Conservation (phyloP, 2,888 invertebrate genomes). For the Phaedon cochleariae region DNA sequence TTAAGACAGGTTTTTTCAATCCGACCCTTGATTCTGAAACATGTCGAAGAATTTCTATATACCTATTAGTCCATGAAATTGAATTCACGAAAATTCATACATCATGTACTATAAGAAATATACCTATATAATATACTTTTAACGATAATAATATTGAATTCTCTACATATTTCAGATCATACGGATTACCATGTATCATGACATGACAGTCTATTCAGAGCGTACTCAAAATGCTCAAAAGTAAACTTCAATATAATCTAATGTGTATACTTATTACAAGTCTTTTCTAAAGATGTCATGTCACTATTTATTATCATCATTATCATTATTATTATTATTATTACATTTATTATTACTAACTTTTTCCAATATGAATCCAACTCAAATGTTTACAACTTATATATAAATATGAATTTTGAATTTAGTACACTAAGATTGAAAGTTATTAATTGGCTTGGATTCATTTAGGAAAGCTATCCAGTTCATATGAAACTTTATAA, state of each 20-base stretch:
- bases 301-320: slow-evolving; percentile 53
- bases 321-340: slow-evolving; percentile 35
- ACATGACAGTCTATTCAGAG: slow-evolving; percentile 47
- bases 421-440: slow-evolving; percentile 43
- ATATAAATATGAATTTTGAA: slow-evolving; percentile 45
- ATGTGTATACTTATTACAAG: slow-evolving; percentile 42
- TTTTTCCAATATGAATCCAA: slow-evolving; percentile 57
- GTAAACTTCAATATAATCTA: slow-evolving; percentile 27
- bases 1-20: slow-evolving; percentile 45
- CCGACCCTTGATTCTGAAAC: slow-evolving; percentile 33
- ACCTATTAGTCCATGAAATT: neutral
- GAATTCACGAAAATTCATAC: neutral
- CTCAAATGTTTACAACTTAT: slow-evolving; percentile 49
- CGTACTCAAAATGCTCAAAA: slow-evolving; percentile 55
- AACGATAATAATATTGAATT: neutral
- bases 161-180: slow-evolving; percentile 8
- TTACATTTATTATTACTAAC: slow-evolving; percentile 42
- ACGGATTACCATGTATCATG: slow-evolving; percentile 42
- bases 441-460: slow-evolving; percentile 56
- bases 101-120: neutral
- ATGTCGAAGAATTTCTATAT: slow-evolving; percentile 13
- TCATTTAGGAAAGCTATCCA: slow-evolving; percentile 60
- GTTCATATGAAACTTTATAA: slow-evolving; percentile 64
- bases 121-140: neutral
- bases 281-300: slow-evolving; percentile 53